phyloP scores from a whole-genome alignment of 2,797 vertebrate species.

The Myotis findleyi region DNA sequence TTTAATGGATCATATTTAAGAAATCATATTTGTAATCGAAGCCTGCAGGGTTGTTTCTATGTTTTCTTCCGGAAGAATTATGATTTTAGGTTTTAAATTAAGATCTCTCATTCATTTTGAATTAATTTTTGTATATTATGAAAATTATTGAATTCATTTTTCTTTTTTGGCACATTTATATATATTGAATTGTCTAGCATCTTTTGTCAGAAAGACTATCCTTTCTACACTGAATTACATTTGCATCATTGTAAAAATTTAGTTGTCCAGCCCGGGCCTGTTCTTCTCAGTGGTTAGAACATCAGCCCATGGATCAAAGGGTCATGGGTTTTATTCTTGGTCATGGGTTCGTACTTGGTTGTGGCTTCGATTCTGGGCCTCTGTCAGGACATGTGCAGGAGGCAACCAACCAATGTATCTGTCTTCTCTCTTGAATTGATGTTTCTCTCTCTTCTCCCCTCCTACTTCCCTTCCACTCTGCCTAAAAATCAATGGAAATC shows the following conservation, averaged over 20 bases:
- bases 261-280: no score
- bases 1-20: constrained; percentile 3
- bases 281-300: no score
- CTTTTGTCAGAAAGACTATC: neutral
- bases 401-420: no score
- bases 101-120: neutral
- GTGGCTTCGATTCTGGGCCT: no score
- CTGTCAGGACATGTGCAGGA: no score
- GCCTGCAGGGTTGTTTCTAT: neutral
- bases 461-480: no score
- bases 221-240: neutral
- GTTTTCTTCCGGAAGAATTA: neutral
- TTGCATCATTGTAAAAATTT: constrained; percentile 16
- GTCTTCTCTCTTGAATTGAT: no score
- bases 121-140: neutral
- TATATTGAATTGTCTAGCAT: neutral
- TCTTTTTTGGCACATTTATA: neutral
- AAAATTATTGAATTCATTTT: neutral
- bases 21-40: neutral
- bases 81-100: neutral
- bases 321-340: no score
- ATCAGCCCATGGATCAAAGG: no score
- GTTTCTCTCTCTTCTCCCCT: no score
- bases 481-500: no score
- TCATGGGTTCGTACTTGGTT: no score